Conservation (phyloP, 2,888 invertebrate species). For the Agrotis ipsilon region DNA sequence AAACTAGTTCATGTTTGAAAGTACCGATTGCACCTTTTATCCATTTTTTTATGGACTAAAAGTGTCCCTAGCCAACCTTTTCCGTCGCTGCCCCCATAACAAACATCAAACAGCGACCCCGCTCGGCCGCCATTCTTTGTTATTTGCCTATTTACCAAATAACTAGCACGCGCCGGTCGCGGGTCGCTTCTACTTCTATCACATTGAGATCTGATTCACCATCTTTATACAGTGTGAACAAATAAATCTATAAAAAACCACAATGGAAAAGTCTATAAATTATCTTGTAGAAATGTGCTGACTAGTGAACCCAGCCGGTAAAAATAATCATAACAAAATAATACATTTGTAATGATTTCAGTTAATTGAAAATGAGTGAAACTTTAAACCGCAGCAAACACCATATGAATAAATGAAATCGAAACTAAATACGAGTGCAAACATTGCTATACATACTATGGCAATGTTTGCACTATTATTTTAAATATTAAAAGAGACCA, state of each 20-base stretch:
- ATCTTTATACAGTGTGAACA: conserved; percentile 11
- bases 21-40: conserved; percentile 63
- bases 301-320: too few species aligned
- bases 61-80: conserved; percentile 60
- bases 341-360: background rate
- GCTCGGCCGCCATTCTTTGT: conserved; percentile 59
- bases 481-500: too few species aligned
- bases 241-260: background rate
- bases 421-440: background rate
- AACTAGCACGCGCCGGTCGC: conserved; percentile 43
- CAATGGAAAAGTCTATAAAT: too few species aligned
- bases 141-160: conserved; percentile 66
- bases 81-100: conserved; percentile 64
- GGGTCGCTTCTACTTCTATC: conserved; percentile 12
- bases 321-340: background rate
- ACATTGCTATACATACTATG: too few species aligned
- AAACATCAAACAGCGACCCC: conserved; percentile 69
- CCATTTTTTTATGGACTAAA: conserved; percentile 58
- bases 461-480: too few species aligned
- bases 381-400: background rate
- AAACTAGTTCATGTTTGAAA: conserved; percentile 46
- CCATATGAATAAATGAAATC: background rate
- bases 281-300: too few species aligned
- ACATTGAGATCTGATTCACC: conserved; percentile 24
- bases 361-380: background rate